Evolutionary conservation across 2,797 vertebrate genomes (phyloP), one percentile per base, ranked within the genome.

Genomic region (Squalus acanthias): DNA sequence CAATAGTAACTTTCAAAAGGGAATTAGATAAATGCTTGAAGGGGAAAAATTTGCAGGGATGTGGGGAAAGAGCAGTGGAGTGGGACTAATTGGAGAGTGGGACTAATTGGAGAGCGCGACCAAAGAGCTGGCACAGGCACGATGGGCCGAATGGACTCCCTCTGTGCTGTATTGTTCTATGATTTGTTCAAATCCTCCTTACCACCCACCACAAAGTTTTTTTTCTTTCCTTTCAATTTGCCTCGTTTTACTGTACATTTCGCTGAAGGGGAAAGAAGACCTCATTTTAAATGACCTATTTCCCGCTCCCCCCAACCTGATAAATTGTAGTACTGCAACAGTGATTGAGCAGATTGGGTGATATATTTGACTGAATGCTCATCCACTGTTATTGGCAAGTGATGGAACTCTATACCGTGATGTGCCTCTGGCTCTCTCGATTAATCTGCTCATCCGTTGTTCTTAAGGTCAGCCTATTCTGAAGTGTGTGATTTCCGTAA

Each of bases 371-470:
- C 17, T 93, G 89, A 69, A 67, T 22, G 20, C 91, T 39, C 6
- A 46, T 65, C 15, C 33, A 3, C 57, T 67, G 26, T 39, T 65
- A 39, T n/a, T 65, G n/a, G 91, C 91, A 67, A 89, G 57, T 17
- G 57, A 0, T 91, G 88, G 26, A 91, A 93, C 91, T 69, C 63
- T 22, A 93, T 67, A 39, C 63, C n/a, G 67, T 4, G 0, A 20
- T 39, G 63, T 39, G 91, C 91, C 91, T 93, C 91, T 93, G 91
- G 91, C 91, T 22, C 91, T 22, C 63, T 63, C 57, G 33, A 93
- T 93, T 24, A 67, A 93, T 39, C 91, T 93, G n/a, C 63, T 67
- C 46, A 24, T 67, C 24, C 6, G n/a, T 2, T 0, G 63, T 69
- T 65, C 8, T 9, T 39, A 93, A 93, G 65, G 33, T 93, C 91